Percentiles rank a stretch among this genome's conserved stretches.
Evolutionary conservation across 2,888 invertebrate species (phyloP).

Genomic region (Acrobasis suavella): DNA sequence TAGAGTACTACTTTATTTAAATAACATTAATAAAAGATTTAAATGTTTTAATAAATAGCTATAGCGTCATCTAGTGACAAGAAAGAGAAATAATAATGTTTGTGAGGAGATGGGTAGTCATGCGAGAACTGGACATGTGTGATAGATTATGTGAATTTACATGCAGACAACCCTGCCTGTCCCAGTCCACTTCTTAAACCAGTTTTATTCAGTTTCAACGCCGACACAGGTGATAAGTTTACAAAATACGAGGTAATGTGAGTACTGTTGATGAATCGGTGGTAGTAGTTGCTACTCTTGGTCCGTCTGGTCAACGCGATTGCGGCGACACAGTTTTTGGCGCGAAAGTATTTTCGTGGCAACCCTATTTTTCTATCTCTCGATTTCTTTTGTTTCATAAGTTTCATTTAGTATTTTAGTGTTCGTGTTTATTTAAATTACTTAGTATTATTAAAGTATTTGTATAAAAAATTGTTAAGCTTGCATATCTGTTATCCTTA

Average conservation of each 20-base stretch:
- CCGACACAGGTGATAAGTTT: conserved; percentile 44
- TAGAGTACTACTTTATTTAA: too few relatives aligned
- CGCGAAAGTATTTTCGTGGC: too few relatives aligned
- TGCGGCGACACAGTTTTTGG: too few relatives aligned
- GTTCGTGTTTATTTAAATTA: not conserved
- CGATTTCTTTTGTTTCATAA: too few relatives aligned
- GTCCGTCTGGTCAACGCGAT: conserved; percentile 20
- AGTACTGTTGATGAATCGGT: conserved; percentile 29
- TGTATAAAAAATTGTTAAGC: not conserved
- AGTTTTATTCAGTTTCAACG: conserved; percentile 42
- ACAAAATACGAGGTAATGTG: conserved; percentile 55
- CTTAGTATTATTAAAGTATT: not conserved
- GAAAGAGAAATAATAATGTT: too few relatives aligned
- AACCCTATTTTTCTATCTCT: too few relatives aligned
- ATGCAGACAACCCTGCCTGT: conserved; percentile 35
- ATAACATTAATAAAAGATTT: too few relatives aligned
- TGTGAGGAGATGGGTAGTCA: too few relatives aligned
- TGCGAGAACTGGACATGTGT: not conserved
- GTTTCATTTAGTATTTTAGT: too few relatives aligned
- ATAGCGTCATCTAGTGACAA: too few relatives aligned
- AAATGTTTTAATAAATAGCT: too few relatives aligned
- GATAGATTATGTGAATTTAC: not conserved
- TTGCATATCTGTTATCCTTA: not conserved
- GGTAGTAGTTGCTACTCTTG: conserved; percentile 39
- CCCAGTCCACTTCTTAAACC: conserved; percentile 38